Conservation (phyloP, 2,888 invertebrate genomes). For the Acanthopleura granulata region DNA sequence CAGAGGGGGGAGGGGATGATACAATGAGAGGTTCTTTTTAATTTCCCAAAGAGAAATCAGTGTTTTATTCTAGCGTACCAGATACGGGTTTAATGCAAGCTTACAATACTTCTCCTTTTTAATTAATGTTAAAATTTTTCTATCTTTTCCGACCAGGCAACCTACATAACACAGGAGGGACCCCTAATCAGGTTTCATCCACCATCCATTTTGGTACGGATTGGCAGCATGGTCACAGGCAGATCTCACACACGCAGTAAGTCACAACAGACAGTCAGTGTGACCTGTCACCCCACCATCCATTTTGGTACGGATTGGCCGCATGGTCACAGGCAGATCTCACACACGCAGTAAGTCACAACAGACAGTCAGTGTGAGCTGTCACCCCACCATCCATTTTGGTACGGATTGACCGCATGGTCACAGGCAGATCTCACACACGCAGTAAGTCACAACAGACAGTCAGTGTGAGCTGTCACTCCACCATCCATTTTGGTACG, state of each 20-base stretch:
- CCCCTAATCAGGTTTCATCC: conserved; percentile 65
- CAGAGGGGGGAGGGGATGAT: no score
- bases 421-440: background rate
- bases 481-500: conserved; percentile 80
- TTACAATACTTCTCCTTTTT: no score
- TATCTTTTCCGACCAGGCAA: background rate
- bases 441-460: background rate
- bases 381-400: conserved; percentile 77
- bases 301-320: conserved; percentile 78
- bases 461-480: conserved; percentile 43
- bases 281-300: conserved; percentile 72
- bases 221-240: conserved; percentile 51
- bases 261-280: background rate
- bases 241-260: background rate
- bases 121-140: no score
- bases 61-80: no score
- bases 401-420: conserved; percentile 74
- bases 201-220: conserved; percentile 80
- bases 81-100: no score
- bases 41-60: no score
- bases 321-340: conserved; percentile 20
- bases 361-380: background rate
- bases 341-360: background rate
- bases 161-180: conserved; percentile 8
- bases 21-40: no score